These are phyloP conservation scores for Parascotia fuliginaria DNA, from an alignment of 2,888 invertebrate species.

Conservation along the genomic window DNA sequence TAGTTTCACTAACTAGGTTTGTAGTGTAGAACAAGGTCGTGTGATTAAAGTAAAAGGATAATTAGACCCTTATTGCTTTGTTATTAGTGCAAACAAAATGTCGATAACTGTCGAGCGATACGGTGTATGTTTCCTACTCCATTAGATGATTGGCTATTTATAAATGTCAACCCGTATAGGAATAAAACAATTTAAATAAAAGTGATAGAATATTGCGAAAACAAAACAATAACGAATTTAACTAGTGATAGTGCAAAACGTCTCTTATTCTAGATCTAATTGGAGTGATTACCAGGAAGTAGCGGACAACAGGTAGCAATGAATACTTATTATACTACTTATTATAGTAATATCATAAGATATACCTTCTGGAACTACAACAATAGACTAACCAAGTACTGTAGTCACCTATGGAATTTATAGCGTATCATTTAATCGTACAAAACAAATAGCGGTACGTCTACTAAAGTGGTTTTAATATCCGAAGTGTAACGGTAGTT, in stretches of 20 bases:
- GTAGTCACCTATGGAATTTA: neutral
- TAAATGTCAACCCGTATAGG: neutral
- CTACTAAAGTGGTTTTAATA: too few relatives aligned
- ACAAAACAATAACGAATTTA: neutral
- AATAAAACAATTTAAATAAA: neutral
- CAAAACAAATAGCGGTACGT: too few relatives aligned
- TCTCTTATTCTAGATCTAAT: neutral
- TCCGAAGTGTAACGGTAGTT: too few relatives aligned
- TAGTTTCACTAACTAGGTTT: slow-evolving; percentile 27
- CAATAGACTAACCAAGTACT: neutral
- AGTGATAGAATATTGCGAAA: too few relatives aligned
- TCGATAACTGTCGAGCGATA: neutral
- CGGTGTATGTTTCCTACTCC: neutral
- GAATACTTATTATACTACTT: neutral
- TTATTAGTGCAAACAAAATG: slow-evolving; percentile 13
- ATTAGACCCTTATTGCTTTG: slow-evolving; percentile 31
- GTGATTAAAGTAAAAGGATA: slow-evolving; percentile 32
- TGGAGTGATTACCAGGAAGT: neutral
- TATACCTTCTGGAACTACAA: neutral
- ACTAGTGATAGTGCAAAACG: neutral
- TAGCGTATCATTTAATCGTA: too few relatives aligned
- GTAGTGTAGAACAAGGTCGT: slow-evolving; percentile 31
- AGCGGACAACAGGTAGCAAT: too few relatives aligned
- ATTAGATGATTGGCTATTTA: neutral
- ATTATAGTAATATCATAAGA: neutral